phyloP scores from a whole-genome alignment of 2,113 vertebrate species.

The Varanus komodoensis region DNA sequence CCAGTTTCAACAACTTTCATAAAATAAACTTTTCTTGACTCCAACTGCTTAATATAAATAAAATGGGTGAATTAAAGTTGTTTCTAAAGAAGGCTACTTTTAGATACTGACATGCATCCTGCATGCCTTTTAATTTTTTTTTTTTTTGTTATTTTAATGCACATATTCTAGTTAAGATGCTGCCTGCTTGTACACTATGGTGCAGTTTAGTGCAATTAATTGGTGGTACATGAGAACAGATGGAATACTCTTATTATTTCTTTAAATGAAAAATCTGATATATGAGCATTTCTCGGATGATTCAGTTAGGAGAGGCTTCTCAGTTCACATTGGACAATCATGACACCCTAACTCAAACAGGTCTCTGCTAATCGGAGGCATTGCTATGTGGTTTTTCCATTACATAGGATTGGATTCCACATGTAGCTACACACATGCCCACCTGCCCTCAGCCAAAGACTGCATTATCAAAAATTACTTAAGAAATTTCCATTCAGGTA shows the following conservation, averaged over 20 bases:
- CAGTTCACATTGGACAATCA: background rate
- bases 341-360: too few relatives aligned
- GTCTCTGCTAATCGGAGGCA: background rate
- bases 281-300: background rate
- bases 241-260: background rate
- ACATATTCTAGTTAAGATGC: constrained; percentile 8
- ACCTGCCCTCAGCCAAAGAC: background rate
- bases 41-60: constrained; percentile 21
- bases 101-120: constrained; percentile 32
- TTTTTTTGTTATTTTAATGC: constrained; percentile 42
- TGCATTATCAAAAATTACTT: background rate
- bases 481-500: background rate
- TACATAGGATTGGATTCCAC: background rate
- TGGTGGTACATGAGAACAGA: constrained; percentile 29
- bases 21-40: constrained; percentile 9
- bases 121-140: constrained; percentile 60
- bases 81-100: constrained; percentile 73
- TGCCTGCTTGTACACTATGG: constrained; percentile 34
- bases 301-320: background rate
- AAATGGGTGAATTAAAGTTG: constrained; percentile 32
- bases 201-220: constrained; percentile 13
- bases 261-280: background rate
- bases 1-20: background rate
- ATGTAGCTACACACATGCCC: too few relatives aligned
- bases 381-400: background rate